These are phyloP conservation scores for Rhopalosiphum padi DNA, from an alignment of 1,140 invertebrate species.

Conservation along the genomic window DNA sequence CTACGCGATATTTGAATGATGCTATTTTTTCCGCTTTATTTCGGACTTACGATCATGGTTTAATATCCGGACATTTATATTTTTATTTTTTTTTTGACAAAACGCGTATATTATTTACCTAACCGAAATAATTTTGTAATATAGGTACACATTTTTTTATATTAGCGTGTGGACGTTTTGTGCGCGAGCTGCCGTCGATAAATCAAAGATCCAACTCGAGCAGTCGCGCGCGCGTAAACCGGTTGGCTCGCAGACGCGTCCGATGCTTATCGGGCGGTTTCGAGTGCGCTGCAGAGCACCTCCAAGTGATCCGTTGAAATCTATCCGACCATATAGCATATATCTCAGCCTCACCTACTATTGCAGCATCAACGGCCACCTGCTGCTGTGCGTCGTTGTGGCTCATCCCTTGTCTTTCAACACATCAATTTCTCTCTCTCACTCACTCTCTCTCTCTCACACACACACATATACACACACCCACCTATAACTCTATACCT, in stretches of 20 bases:
- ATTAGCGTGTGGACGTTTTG: conserved; percentile 19
- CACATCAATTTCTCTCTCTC: conserved; percentile 19
- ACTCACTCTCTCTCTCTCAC: background rate
- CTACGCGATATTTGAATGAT: background rate
- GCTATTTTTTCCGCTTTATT: background rate
- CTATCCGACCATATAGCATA: conserved; percentile 16
- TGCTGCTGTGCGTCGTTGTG: conserved; percentile 9
- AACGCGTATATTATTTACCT: background rate
- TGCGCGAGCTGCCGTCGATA: conserved; percentile 2
- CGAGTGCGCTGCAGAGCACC: background rate
- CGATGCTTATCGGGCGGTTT: conserved; percentile 47
- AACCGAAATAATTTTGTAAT: background rate
- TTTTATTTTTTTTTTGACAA: background rate
- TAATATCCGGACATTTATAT: background rate
- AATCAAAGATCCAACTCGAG: conserved; percentile 47
- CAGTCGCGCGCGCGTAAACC: conserved; percentile 50
- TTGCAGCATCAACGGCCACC: conserved; percentile 12
- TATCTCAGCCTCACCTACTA: conserved; percentile 18
- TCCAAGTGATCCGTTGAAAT: conserved; percentile 49
- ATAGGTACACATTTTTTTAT: background rate
- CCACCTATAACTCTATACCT: too few relatives aligned
- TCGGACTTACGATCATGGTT: background rate
- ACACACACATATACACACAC: too few relatives aligned
- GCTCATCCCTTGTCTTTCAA: conserved; percentile 51
- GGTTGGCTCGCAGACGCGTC: conserved; percentile 40